A percentile compares a stretch with the other conserved stretches of the same genome.
These are phyloP conservation scores for Phortica variegata DNA, from an alignment of 1,140 invertebrate species.

Conservation along the genomic window DNA sequence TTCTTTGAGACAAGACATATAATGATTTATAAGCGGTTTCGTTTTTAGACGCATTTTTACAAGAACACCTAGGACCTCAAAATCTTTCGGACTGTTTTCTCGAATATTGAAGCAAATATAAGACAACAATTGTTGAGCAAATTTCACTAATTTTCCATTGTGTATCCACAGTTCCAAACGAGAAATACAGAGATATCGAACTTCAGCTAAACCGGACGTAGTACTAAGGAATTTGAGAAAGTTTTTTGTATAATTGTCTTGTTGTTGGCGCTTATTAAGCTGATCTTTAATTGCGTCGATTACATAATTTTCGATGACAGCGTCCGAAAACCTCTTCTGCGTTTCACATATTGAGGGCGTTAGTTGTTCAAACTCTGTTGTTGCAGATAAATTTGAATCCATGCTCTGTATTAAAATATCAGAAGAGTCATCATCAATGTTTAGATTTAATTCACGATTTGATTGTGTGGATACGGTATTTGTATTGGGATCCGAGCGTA, in stretches of 20 bases:
- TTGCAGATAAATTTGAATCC: conserved; percentile 35
- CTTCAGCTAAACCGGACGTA: conserved; percentile 81
- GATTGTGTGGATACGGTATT: conserved; percentile 52
- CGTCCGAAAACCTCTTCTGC: conserved; percentile 65
- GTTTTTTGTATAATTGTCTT: conserved; percentile 84
- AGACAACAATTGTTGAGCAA: conserved; percentile 90
- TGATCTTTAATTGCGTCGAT: conserved; percentile 87
- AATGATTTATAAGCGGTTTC: conserved; percentile 87
- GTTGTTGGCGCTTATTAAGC: conserved; percentile 77
- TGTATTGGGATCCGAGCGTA: conserved; percentile 63
- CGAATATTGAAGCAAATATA: conserved; percentile 84
- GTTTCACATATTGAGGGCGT: conserved; percentile 36
- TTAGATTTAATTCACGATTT: conserved; percentile 54
- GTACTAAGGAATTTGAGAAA: conserved; percentile 82
- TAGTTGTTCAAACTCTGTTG: conserved; percentile 29
- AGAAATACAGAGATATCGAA: conserved; percentile 76
- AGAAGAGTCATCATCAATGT: conserved; percentile 62
- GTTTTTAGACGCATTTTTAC: conserved; percentile 91
- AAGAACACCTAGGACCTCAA: conserved; percentile 86
- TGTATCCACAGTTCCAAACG: conserved; percentile 92
- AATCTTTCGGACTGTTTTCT: conserved; percentile 73
- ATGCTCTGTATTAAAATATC: conserved; percentile 55
- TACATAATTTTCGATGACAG: conserved; percentile 78
- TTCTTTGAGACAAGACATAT: conserved; percentile 79
- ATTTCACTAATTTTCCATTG: conserved; percentile 88